These are phyloP conservation scores for Disparrhopalites patrizii DNA, from an alignment of 2,888 invertebrate species.

Conservation along the genomic window DNA sequence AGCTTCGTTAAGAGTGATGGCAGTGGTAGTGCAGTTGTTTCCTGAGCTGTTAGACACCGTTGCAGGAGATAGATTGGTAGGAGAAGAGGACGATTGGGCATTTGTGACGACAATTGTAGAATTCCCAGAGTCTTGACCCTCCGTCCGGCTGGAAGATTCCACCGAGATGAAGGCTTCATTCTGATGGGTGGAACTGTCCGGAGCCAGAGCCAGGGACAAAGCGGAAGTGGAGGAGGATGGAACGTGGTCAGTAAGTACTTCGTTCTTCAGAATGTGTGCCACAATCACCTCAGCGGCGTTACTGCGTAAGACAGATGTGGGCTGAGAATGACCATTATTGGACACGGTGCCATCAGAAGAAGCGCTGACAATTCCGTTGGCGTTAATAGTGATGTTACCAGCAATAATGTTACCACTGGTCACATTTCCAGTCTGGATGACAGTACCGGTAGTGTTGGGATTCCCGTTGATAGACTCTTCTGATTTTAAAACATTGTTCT, in stretches of 20 bases:
- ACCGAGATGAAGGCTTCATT: background rate
- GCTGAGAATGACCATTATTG: background rate
- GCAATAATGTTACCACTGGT: background rate
- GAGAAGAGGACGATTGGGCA: background rate
- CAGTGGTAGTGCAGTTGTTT: constrained; percentile 2
- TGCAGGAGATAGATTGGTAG: background rate
- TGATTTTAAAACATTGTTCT: constrained; percentile 41
- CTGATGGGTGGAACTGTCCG: constrained; percentile 17
- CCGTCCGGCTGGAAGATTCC: background rate
- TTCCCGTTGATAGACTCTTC: background rate
- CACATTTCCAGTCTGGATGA: background rate
- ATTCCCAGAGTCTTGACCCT: too few relatives aligned
- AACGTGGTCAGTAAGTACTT: background rate
- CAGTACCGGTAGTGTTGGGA: background rate
- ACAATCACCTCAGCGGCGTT: background rate
- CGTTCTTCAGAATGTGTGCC: background rate
- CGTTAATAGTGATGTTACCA: background rate
- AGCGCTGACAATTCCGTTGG: background rate
- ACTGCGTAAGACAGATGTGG: background rate
- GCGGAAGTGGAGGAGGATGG: constrained; percentile 16
- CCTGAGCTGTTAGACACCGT: too few relatives aligned
- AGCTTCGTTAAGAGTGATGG: background rate
- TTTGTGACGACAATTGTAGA: background rate
- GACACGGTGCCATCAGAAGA: background rate
- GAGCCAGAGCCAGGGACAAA: background rate